Evolutionary conservation across 2,113 vertebrate species (phyloP), one percentile per base, ranked within the genome.

Genomic region (Egretta garzetta): DNA sequence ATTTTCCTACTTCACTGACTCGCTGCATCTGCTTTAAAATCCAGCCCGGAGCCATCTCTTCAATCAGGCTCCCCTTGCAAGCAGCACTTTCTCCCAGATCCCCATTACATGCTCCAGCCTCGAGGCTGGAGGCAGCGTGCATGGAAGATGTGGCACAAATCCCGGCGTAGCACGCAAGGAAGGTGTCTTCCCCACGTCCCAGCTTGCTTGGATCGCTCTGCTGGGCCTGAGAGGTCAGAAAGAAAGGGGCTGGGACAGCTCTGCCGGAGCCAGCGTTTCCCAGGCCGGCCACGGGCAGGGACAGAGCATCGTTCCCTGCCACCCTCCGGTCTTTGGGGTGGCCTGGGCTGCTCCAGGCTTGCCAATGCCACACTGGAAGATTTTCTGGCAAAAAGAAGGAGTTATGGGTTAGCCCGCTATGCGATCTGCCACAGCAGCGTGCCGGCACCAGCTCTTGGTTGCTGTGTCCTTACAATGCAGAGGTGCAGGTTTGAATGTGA

Each of bases 131-230:
- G 30, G 37, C 88, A 82, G 66, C 1, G 1, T 21, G 39, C 12
- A 7, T 15, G 28, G 6, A 37, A 49, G 82, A 35, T 37, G 60
- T 2, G 0, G 43, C 75, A 37, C 18, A 32, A 22, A 35, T 24
- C 59, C 41, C 3, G 2, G 33, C 0, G 3, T 9, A 22, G 41
- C 59, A 27, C 3, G 0, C 1, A 3, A 7, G 32, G 39, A 64
- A 55, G n/a, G 59, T 30, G 27, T 41, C 90, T 55, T 37, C 75
- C 59, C 37, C n/a, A 7, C 6, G 0, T 43, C 53, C 43, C 63
- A 17, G 19, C 47, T 14, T 9, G 14, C 56, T 56, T 63, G 71
- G 35, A 2, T 39, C 15, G 41, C 43, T 83, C n/a, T 30, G 45
- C 59, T 37, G 77, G 41, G 39, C 28, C 39, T 5, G 8, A 45